phyloP scores from a whole-genome alignment of 2,113 vertebrate species.

The Lonchura striata region DNA sequence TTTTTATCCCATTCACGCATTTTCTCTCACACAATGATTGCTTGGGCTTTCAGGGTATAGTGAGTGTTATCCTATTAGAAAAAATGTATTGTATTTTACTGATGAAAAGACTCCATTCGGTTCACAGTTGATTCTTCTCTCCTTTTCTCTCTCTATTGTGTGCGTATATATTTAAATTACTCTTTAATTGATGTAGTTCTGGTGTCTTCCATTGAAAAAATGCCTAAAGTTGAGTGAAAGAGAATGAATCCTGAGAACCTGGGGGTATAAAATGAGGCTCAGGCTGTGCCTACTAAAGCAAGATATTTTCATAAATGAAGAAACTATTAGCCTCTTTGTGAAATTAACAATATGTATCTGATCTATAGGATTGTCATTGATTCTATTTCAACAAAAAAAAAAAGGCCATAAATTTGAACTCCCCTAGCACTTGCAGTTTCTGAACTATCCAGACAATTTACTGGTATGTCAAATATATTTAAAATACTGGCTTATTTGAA shows the following conservation, averaged over 20 bases:
- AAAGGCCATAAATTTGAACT: constrained; percentile 29
- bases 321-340: constrained; percentile 54
- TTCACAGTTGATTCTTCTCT: constrained; percentile 23
- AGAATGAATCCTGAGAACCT: background rate
- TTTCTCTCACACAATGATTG: constrained; percentile 33
- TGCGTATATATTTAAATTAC: constrained; percentile 50
- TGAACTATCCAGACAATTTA: constrained; percentile 33
- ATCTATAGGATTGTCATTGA: background rate
- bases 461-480: constrained; percentile 36
- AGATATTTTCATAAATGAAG: constrained; percentile 54
- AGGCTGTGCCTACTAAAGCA: constrained; percentile 41
- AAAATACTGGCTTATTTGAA: constrained; percentile 46
- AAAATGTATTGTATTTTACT: background rate
- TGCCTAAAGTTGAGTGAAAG: background rate
- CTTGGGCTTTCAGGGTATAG: constrained; percentile 17
- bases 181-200: constrained; percentile 41
- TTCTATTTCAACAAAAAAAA: constrained; percentile 17
- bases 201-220: constrained; percentile 38
- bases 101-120: constrained; percentile 46
- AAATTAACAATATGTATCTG: constrained; percentile 40
- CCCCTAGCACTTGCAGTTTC: constrained; percentile 14
- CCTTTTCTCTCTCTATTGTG: constrained; percentile 48
- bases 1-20: constrained; percentile 46
- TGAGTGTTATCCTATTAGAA: constrained; percentile 28
- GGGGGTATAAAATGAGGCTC: constrained; percentile 8